Evolutionary conservation across 2,797 vertebrate species (phyloP), one percentile per base, ranked within the genome.

Genomic region (Ciconia nigra): DNA sequence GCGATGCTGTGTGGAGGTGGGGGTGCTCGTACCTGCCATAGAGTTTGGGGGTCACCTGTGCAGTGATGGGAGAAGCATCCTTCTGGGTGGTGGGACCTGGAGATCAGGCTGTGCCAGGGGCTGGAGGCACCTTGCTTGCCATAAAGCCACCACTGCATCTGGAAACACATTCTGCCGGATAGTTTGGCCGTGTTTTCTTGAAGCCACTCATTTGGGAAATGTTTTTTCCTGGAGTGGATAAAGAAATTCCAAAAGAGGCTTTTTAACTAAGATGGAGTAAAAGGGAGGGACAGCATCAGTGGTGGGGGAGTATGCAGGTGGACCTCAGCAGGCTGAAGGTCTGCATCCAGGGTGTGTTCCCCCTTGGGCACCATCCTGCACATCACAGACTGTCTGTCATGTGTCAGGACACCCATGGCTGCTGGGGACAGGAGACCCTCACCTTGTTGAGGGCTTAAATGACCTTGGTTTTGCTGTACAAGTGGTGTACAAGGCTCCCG

Each of bases 1-100:
- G 15, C 0, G 17, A 26, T 8, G 21, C 9, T 18, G 19, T 13
- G 19, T 1, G 2, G 57, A 42, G 35, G 7, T 24, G 35, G 20
- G 5, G 10, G 5, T 44, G 49, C 19, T 63, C 29, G 57, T 46
- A 41, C 25, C 31, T 33, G 8, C 33, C 5, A 1, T 25, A 17
- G 33, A 44, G 33, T 47, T 24, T 80, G 46, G 31, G 19, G 39
- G 11, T 24, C 13, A n/a, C 17, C 6, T 1, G 0, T 37, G 51
- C 51, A 41, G 31, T 46, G 57, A 24, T 28, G 26, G 29, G 11
- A 13, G 5, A 12, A 37, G 9, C 33, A n/a, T 17, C 73, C 20
- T 49, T 25, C 35, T 51, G 35, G 31, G 12, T 51, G 16, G 12
- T 18, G 20, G 24, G 37, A 83, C 22, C 35, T n/a, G 62, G 59